phyloP scores from a whole-genome alignment of 2,797 vertebrate genomes.

The Holocentrus rufus region DNA sequence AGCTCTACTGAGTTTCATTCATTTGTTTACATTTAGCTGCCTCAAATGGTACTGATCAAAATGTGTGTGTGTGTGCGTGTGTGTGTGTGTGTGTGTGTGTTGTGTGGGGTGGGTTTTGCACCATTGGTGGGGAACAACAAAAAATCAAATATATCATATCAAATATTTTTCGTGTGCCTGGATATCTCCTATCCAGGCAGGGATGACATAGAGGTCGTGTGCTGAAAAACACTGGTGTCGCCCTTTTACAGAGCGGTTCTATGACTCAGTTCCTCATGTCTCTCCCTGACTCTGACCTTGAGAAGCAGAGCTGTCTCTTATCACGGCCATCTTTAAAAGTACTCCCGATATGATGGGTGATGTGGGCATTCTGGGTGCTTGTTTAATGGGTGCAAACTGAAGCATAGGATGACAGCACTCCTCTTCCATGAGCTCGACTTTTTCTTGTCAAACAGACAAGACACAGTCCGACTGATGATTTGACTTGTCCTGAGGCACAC shows the following conservation, averaged over 20 bases:
- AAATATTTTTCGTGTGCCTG: too few relatives aligned
- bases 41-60: too few relatives aligned
- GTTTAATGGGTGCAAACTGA: slow-evolving; percentile 60
- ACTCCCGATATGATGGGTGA: slow-evolving; percentile 53
- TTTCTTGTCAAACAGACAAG: slow-evolving; percentile 65
- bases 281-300: slow-evolving; percentile 57
- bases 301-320: slow-evolving; percentile 46
- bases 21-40: too few relatives aligned
- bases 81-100: too few relatives aligned
- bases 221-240: background rate
- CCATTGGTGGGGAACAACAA: too few relatives aligned
- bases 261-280: background rate
- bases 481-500: slow-evolving; percentile 53
- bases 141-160: too few relatives aligned
- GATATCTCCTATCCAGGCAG: too few relatives aligned
- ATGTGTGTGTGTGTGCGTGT: too few relatives aligned
- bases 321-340: slow-evolving; percentile 54
- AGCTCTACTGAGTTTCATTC: too few relatives aligned
- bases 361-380: slow-evolving; percentile 43
- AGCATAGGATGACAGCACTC: slow-evolving; percentile 53
- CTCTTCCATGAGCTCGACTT: slow-evolving; percentile 51
- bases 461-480: slow-evolving; percentile 62
- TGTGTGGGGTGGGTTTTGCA: too few relatives aligned
- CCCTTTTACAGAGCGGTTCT: background rate
- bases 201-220: too few relatives aligned